Conservation (phyloP, 1,140 invertebrate species). For the Drosophila athabasca region DNA sequence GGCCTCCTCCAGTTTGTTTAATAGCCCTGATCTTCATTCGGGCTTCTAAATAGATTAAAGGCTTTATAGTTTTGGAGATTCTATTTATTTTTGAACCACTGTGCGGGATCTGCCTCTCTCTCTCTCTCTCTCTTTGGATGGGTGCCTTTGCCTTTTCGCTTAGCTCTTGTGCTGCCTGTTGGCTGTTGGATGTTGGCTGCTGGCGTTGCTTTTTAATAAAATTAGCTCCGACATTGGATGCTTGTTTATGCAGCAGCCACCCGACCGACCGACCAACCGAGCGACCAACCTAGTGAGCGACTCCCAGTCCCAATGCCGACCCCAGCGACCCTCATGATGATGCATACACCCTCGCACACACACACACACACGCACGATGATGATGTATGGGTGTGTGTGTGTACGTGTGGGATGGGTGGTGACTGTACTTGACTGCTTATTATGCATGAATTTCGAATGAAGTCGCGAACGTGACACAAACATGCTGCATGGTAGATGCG, state of each 20-base stretch:
- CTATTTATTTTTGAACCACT: constrained; percentile 12
- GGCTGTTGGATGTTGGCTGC: constrained; percentile 33
- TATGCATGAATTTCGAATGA: constrained; percentile 81
- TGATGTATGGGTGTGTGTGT: constrained; percentile 18
- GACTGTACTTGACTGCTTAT: constrained; percentile 77
- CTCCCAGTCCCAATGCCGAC: constrained; percentile 25
- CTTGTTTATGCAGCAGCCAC: constrained; percentile 77
- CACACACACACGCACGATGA: constrained; percentile 3
- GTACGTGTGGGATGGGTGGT: constrained; percentile 9
- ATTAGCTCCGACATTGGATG: constrained; percentile 76
- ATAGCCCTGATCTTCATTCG: not conserved
- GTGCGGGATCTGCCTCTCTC: constrained; percentile 10
- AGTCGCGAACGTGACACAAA: constrained; percentile 81
- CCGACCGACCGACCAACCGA: constrained; percentile 26
- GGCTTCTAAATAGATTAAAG: not conserved
- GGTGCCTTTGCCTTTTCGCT: constrained; percentile 49
- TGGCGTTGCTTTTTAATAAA: constrained; percentile 77
- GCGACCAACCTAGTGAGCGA: not conserved
- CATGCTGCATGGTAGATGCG: constrained; percentile 61
- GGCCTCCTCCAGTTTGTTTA: not conserved
- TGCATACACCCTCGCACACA: constrained; percentile 45
- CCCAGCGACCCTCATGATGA: constrained; percentile 56
- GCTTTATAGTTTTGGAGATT: not conserved
- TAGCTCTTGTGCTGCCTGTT: constrained; percentile 17
- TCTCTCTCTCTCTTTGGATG: not conserved